Conservation (phyloP, 1,140 invertebrate genomes). For the Lordiphosa mommai region DNA sequence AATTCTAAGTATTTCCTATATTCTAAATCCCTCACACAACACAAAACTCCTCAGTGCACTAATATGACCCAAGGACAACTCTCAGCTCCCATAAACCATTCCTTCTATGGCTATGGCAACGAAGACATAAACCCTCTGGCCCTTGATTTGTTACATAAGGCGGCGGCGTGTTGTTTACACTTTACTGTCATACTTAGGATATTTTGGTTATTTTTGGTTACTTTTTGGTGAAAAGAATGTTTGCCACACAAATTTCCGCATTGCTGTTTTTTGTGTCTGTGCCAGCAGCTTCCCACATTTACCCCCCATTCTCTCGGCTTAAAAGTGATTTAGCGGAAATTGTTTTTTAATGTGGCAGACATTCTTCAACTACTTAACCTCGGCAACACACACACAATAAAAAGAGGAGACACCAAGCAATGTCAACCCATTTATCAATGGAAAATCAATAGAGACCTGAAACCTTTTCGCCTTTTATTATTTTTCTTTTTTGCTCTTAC, state of each 20-base stretch:
- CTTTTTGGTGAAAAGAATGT: constrained; percentile 27
- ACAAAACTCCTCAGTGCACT: too few species aligned
- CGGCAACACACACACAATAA: constrained; percentile 9
- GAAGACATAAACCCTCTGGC: constrained; percentile 27
- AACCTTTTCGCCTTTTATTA: constrained; percentile 21
- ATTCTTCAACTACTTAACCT: constrained; percentile 73
- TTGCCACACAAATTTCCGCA: constrained; percentile 23
- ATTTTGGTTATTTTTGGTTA: constrained; percentile 11
- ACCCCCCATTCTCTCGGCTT: constrained; percentile 3
- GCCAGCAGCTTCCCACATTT: constrained; percentile 8
- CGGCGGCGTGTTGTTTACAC: constrained; percentile 31
- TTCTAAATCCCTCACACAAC: too few species aligned
- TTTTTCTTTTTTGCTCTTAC: not conserved
- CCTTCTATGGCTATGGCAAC: constrained; percentile 12
- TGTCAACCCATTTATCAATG: constrained; percentile 71
- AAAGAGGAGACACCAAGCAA: constrained; percentile 27
- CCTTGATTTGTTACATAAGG: constrained; percentile 55
- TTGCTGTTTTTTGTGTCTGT: not conserved
- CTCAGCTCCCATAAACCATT: constrained; percentile 33
- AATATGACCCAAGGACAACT: too few species aligned
- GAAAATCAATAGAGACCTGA: constrained; percentile 65
- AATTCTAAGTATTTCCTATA: too few species aligned
- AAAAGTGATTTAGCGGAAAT: constrained; percentile 70
- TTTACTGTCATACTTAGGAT: constrained; percentile 40
- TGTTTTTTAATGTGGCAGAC: constrained; percentile 72